Evolutionary conservation across 1,140 invertebrate genomes (phyloP).

Genomic region (Scaptomyza pallida): DNA sequence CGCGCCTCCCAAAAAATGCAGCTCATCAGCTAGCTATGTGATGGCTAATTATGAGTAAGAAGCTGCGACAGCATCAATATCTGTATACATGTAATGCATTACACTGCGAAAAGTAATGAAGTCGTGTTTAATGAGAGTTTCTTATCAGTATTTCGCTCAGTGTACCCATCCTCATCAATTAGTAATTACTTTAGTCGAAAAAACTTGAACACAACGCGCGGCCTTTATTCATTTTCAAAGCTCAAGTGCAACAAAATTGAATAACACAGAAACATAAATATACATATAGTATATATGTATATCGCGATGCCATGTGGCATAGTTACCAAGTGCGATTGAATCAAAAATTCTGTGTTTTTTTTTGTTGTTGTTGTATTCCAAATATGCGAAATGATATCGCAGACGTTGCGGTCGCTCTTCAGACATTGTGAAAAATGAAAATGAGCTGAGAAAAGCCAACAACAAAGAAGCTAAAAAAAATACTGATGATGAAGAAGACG

Average conservation of each 20-base stretch:
- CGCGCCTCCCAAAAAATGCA: conserved; percentile 3
- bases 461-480: conserved; percentile 42
- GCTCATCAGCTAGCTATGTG: neutral
- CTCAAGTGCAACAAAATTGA: conserved; percentile 47
- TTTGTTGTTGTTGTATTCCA: no score
- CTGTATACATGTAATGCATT: neutral
- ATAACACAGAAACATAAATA: neutral
- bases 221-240: conserved; percentile 31
- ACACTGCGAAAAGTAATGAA: neutral
- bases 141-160: no score
- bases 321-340: conserved; percentile 23
- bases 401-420: neutral
- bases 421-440: conserved; percentile 4
- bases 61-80: conserved; percentile 3
- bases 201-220: neutral
- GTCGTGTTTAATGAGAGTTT: no score
- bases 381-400: conserved; percentile 9
- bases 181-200: neutral
- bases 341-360: conserved; percentile 7
- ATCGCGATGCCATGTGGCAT: conserved; percentile 27
- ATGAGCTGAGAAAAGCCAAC: conserved; percentile 31
- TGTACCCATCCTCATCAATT: conserved; percentile 1
- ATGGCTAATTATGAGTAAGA: conserved; percentile 25
- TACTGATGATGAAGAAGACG: neutral
- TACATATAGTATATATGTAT: neutral